Base-by-base conservation (phyloP, 2,113 vertebrate species). In the Urocynchramus pylzowi region DNA sequence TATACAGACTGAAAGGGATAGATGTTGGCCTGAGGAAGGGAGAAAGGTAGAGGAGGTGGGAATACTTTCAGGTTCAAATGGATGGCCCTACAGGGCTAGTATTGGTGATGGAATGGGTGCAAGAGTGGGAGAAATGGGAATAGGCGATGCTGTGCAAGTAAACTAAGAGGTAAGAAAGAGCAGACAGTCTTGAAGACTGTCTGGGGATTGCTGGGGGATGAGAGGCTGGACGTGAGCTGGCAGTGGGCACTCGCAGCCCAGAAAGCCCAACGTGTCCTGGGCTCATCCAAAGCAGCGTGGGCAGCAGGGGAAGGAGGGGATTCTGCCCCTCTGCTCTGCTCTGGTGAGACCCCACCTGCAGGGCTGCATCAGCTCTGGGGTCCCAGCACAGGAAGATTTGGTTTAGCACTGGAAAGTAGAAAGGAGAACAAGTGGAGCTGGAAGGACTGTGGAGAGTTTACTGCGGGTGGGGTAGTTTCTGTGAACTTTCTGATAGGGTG, bases 201-300 rank as follows among this genome's bases (percentile, higher is more conserved):
- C 17, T 42, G 50, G 23, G 9, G 18, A 2, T 7, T 74, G 28
- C 33, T 37, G 22, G 2, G 6, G 16, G 11, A 4, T 74, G 45
- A 16, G 23, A 59, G 16, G 19, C 37, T 13, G 77, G 33, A 26
- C 13, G 9, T 24, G 28, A 45, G 0, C 19, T 4, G 7, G 39
- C 37, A 2, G 2, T 39, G 19, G 3, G 3, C 3, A 4, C 23
- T 30, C 3, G 4, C 16, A 20, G 52, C 68, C 22, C 68, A 44
- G 50, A 44, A 3, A 42, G 30, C 35, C 59, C 42, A 1, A 3
- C 0, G 0, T 9, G 1, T 16, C 68, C 33, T 74, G 33, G 23
- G 27, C 33, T 59, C 44, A 59, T 39, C 44, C 33, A 24, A 5
- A 59, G 18, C 22, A 23, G 5, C 0, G 2, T 19, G 42, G 31